Evolutionary conservation across 2,888 invertebrate genomes (phyloP), one percentile per base, ranked within the genome.

Genomic region (Dicycla oo): DNA sequence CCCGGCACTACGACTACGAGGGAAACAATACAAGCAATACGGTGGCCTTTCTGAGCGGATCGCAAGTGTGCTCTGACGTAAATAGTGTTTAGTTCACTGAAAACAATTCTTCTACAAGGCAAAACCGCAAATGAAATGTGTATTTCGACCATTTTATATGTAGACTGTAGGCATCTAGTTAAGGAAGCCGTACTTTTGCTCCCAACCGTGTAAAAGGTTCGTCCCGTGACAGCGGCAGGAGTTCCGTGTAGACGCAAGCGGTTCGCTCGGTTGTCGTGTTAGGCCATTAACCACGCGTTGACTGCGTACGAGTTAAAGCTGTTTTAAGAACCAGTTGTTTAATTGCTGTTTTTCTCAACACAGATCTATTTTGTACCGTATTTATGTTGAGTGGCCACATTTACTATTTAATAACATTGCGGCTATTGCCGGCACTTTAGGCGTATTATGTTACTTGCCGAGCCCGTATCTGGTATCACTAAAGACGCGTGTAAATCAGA

Each of bases 401-500:
- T 69, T 56, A 63, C 53, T 43, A 49, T 34, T 20, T 43, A 57
- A 58, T 75, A 80, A 74, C n/a, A 18, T 63, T n/a, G 54, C 57
- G 30, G 53, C 61, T 30, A 23, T 47, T 43, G 53, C 45, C 51
- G 45, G 66, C 45, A 56, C 54, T 38, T 63, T 45, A 56, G 26
- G 60, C 40, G 34, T 69, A 57, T 65, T 23, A 62, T 58, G 43
- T 80, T 64, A 63, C 74, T 40, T 43, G 20, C 62, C 56, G 54
- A 40, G 13, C 47, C 43, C n/a, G 45, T 78, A 45, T 69, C 73
- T 66, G 69, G 74, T 82, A 68, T 61, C 66, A 49, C 61, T 76
- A 75, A 83, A 77, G 58, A 45, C 60, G 69, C 84, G 73, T 73
- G 70, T 86, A 78, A 75, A 73, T 80, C 69, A 71, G 56, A 23